Evolutionary conservation across 2,797 vertebrate genomes (phyloP), one percentile per base, ranked within the genome.

Genomic region (Gorsachius magnificus): DNA sequence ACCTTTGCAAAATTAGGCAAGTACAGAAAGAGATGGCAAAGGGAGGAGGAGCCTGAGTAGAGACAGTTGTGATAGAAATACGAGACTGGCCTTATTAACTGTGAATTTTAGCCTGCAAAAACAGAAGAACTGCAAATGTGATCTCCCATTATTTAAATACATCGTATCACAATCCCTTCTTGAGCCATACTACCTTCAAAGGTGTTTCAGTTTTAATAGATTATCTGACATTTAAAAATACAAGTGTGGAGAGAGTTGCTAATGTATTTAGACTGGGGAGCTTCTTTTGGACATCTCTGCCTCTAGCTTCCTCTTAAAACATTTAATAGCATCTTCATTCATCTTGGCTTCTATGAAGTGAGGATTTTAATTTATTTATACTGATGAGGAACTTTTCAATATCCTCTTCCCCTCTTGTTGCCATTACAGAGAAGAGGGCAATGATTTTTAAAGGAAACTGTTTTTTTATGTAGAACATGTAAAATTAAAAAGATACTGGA

Each of bases 291-390:
- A 89, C 85, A 95, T 85, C 46, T 94, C 78, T 89, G 80, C 50
- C 63, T 91, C 33, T 58, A 77, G 75, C 63, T 93, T 89, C 87
- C 81, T 94, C 78, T 94, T 94, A 89, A 95, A 96, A 87, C 64
- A 84, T 95, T 95, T 87, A 96, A 77, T 57, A 86, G 75, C 70
- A 76, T 16, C 69, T 89, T 78, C 69, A 75, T 95, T 94, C 43
- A 81, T 86, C 83, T 82, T 92, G 89, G 61, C 76, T 82, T 89
- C 75, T 92, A 3, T 85, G 91, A 96, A 97, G 79, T 83, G 66
- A 45, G 43, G 64, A 75, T 83, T 95, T 93, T 94, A 74, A 94
- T 90, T 95, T 97, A 95, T 95, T 96, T 86, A 95, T 94, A 85
- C 60, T 89, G 83, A 97, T 89, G 78, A 76, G 89, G 63, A 90